phyloP scores from a whole-genome alignment of 2,888 invertebrate species.

The Trisateles emortualis region DNA sequence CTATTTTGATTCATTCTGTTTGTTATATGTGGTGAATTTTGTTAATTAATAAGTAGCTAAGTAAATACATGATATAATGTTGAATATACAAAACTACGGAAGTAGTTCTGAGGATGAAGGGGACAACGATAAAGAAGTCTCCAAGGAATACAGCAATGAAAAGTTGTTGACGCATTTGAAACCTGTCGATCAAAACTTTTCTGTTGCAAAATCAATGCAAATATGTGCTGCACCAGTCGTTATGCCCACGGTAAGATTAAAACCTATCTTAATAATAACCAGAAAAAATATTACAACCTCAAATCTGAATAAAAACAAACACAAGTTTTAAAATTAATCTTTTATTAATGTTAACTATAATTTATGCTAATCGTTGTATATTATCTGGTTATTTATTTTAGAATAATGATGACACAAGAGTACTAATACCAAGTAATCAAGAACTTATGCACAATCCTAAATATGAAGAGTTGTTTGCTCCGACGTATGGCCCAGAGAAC shows the following conservation, averaged over 20 bases:
- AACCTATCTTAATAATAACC: neutral
- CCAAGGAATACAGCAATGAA: slow-evolving; percentile 72
- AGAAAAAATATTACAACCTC: neutral
- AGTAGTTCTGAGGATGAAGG: slow-evolving; percentile 91
- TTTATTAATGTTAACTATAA: neutral
- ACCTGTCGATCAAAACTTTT: slow-evolving; percentile 86
- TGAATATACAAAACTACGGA: slow-evolving; percentile 91
- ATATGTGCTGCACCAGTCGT: slow-evolving; percentile 95
- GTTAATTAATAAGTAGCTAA: slow-evolving; percentile 8
- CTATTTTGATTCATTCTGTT: slow-evolving; percentile 10
- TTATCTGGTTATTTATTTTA: slow-evolving; percentile 73
- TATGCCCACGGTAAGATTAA: slow-evolving; percentile 89
- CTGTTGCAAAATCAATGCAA: slow-evolving; percentile 88
- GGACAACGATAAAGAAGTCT: slow-evolving; percentile 74
- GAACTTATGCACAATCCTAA: slow-evolving; percentile 97
- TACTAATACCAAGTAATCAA: slow-evolving; percentile 93
- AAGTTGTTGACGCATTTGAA: slow-evolving; percentile 83
- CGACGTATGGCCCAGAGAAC: slow-evolving; percentile 96
- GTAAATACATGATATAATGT: slow-evolving; percentile 79
- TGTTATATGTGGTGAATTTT: neutral
- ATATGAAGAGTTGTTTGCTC: slow-evolving; percentile 97
- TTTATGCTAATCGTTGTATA: neutral
- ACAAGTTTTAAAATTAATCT: neutral
- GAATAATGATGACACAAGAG: slow-evolving; percentile 90
- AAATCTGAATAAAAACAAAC: neutral